Percentiles rank a stretch among this genome's conserved stretches.
These are phyloP conservation scores for Bradypus variegatus DNA, from an alignment of 2,797 vertebrate genomes.

Conservation along the genomic window DNA sequence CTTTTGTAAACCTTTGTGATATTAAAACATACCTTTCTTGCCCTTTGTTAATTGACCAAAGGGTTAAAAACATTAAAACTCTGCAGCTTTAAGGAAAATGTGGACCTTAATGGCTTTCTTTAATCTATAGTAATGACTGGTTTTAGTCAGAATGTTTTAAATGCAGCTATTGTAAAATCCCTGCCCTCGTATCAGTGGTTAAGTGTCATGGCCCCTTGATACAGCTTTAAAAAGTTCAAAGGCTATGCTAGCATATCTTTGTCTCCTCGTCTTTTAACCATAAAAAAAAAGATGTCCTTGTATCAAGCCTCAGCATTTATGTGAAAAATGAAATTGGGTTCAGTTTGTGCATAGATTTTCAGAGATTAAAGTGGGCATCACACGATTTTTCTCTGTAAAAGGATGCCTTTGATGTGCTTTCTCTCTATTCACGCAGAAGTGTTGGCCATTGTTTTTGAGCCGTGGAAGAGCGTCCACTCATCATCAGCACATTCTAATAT, in stretches of 20 bases:
- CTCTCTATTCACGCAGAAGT: constrained; percentile 79
- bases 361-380: constrained; percentile 88
- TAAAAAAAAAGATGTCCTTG: constrained; percentile 81
- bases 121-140: constrained; percentile 53
- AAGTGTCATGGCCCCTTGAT: constrained; percentile 84
- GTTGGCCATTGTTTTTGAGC: constrained; percentile 77
- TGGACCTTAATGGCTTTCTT: constrained; percentile 36
- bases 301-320: constrained; percentile 87
- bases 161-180: constrained; percentile 60
- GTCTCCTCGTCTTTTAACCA: constrained; percentile 80
- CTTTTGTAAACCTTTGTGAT: constrained; percentile 15
- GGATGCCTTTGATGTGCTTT: constrained; percentile 91
- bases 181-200: constrained; percentile 71
- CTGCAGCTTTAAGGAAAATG: constrained; percentile 51
- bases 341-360: constrained; percentile 82
- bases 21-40: neutral
- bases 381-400: constrained; percentile 79
- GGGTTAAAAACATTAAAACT: constrained; percentile 55
- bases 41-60: constrained; percentile 49
- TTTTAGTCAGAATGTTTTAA: constrained; percentile 60
- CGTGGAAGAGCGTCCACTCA: constrained; percentile 68
- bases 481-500: constrained; percentile 58
- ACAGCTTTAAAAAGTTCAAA: constrained; percentile 88
- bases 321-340: constrained; percentile 86
- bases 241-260: constrained; percentile 70